Base-by-base conservation (phyloP, 1,140 invertebrate species). In the Asobara japonica region DNA sequence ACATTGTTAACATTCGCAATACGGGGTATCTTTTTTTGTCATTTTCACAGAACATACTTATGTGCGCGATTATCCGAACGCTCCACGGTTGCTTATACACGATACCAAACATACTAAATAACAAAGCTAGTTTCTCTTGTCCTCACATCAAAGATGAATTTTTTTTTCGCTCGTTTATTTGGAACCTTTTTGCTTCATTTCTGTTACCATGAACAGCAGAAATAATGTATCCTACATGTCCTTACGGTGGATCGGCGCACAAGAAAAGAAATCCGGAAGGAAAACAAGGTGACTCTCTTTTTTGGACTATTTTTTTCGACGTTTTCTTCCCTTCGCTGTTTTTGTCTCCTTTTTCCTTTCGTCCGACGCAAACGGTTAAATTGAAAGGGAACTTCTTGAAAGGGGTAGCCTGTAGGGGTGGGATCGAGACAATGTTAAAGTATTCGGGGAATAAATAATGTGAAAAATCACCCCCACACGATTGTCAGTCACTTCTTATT, bases 311-410 rank as follows among this genome's bases (percentile, higher is more conserved):
- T 60, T 62, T 62, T 62, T 30, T 69, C 33, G 29, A 18, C 67
- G 10, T 56, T 60, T 30, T 33, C 36, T 29, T 20, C 4, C 22
- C 51, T 56, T 56, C 22, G 13, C 10, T 13, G 30, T 51, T 61
- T 62, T 56, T 60, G 18, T 33, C 31, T 13, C 30, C 18, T 22
- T 13, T n/a, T n/a, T n/a, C n/a, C n/a, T n/a, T 56, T 18, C 22
- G 18, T 13, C 16, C n/a, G 45, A 31, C 20, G 48, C 45, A 48
- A 69, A 69, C 51, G 66, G 45, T 69, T 69, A 69, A 69, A 69
- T 69, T 69, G 45, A 69, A 69, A 69, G 66, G 66, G 66, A 69
- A 69, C 66, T 69, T 69, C 41, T 69, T 69, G 66, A 69, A 51
- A 60, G 45, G 41, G 64, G 22, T 48, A 45, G 41, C n/a, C n/a